A percentile compares a stretch with the other conserved stretches of the same genome.
These are phyloP conservation scores for Darevskia mixta DNA, from an alignment of 2,797 vertebrate genomes.

Conservation along the genomic window DNA sequence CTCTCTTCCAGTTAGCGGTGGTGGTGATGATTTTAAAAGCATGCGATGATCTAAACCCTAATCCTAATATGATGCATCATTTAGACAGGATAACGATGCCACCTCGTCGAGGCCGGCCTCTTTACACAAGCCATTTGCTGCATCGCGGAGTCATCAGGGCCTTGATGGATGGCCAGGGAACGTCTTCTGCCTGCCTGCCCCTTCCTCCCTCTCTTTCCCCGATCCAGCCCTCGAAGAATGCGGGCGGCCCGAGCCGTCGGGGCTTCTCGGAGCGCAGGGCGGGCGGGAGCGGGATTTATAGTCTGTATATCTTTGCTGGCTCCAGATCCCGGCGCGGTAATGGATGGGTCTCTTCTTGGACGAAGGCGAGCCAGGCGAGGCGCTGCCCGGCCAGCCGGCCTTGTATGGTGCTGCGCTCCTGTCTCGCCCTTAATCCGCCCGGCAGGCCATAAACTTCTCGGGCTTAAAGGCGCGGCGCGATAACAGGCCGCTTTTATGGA, in stretches of 20 bases:
- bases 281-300: constrained; percentile 84
- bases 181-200: constrained; percentile 65
- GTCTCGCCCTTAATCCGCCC: constrained; percentile 73
- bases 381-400: constrained; percentile 77
- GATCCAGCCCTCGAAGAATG: constrained; percentile 66
- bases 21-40: constrained; percentile 71
- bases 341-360: constrained; percentile 85
- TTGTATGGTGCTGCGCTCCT: constrained; percentile 82
- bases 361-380: constrained; percentile 77
- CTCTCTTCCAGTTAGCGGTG: constrained; percentile 32
- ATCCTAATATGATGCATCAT: constrained; percentile 73
- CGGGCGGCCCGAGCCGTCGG: constrained; percentile 70
- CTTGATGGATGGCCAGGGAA: constrained; percentile 74
- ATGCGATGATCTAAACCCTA: constrained; percentile 70
- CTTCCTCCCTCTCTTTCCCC: constrained; percentile 36
- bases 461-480: constrained; percentile 71
- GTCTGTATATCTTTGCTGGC: constrained; percentile 92
- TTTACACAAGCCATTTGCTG: constrained; percentile 72
- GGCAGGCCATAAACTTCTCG: constrained; percentile 74
- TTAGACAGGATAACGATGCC: constrained; percentile 73
- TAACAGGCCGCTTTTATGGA: constrained; percentile 73
- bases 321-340: constrained; percentile 87
- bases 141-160: constrained; percentile 71
- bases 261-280: constrained; percentile 68
- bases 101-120: constrained; percentile 72